These are phyloP conservation scores for Mormyrops attenuatus DNA, from an alignment of 2,797 vertebrate species.

Conservation along the genomic window DNA sequence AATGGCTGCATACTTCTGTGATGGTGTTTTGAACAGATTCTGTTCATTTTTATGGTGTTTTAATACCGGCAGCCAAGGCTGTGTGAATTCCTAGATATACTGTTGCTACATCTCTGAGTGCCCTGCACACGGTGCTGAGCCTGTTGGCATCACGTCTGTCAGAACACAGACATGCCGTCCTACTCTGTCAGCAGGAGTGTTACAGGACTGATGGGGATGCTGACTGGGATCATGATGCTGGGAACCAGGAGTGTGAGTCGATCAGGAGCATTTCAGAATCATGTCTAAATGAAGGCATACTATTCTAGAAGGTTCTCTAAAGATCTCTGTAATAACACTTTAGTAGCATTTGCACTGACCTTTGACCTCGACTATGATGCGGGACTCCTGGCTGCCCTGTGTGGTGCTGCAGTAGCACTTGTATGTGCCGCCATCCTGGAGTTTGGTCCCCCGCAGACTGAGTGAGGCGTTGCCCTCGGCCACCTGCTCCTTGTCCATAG, in stretches of 20 bases:
- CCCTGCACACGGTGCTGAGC: not conserved
- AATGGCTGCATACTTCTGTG: no score
- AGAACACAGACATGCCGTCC: not conserved
- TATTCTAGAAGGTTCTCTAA: not conserved
- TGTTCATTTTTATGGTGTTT: no score
- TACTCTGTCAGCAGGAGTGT: not conserved
- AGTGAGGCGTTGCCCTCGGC: constrained; percentile 73
- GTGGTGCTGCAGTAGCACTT: constrained; percentile 71
- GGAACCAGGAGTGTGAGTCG: not conserved
- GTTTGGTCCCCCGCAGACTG: constrained; percentile 59
- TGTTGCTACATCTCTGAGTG: not conserved
- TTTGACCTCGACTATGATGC: constrained; percentile 60
- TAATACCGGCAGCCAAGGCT: no score
- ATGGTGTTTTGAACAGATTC: no score
- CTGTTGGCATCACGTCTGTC: no score
- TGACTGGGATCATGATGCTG: not conserved
- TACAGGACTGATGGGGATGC: not conserved
- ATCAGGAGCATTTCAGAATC: not conserved
- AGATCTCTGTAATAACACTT: not conserved
- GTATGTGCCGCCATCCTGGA: constrained; percentile 68
- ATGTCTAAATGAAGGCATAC: not conserved
- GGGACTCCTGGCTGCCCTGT: constrained; percentile 47
- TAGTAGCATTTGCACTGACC: constrained; percentile 50
- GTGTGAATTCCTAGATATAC: no score
- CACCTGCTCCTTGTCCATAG: constrained; percentile 67